These are phyloP conservation scores for Hydrozoanthus tunicans DNA, from an alignment of 64 coral and sea anemone species.

Conservation along the genomic window DNA sequence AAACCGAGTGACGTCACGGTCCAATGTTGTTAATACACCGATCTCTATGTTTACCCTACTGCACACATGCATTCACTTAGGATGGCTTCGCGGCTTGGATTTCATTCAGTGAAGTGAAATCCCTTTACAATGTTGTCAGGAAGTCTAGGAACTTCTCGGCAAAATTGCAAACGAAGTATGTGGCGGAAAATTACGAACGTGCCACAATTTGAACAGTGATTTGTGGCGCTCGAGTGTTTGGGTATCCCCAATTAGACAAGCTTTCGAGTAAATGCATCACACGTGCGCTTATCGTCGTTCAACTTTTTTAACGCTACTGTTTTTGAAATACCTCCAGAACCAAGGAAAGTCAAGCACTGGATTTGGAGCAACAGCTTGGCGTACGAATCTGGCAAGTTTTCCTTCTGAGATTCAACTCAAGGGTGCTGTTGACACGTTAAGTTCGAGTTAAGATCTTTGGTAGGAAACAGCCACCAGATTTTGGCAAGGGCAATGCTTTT, in stretches of 20 bases:
- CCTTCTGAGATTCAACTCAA: constrained; percentile 4
- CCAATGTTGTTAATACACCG: constrained; percentile 57
- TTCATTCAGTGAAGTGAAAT: constrained; percentile 62
- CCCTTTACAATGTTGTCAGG: constrained; percentile 58
- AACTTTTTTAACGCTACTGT: constrained; percentile 69
- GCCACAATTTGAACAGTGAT: background rate
- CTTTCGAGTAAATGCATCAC: constrained; percentile 65
- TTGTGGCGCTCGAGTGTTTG: background rate
- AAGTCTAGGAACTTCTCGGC: constrained; percentile 56
- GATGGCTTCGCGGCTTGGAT: constrained; percentile 65
- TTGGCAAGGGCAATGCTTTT: constrained; percentile 47
- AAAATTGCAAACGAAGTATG: constrained; percentile 28
- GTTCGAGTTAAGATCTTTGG: constrained; percentile 23
- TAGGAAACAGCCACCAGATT: background rate
- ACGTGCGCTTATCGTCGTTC: constrained; percentile 61
- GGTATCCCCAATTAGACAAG: constrained; percentile 5
- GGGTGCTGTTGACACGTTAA: constrained; percentile 48
- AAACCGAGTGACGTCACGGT: constrained; percentile 78
- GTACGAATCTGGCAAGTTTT: constrained; percentile 26
- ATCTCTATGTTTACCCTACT: constrained; percentile 70
- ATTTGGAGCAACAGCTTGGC: constrained; percentile 54
- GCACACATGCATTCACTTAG: constrained; percentile 82
- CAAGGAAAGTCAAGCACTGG: constrained; percentile 51
- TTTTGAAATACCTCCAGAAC: constrained; percentile 77
- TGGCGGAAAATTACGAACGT: background rate